Evolutionary conservation across 1,140 invertebrate species (phyloP), one percentile per base, ranked within the genome.

Genomic region (Drosophila athabasca): DNA sequence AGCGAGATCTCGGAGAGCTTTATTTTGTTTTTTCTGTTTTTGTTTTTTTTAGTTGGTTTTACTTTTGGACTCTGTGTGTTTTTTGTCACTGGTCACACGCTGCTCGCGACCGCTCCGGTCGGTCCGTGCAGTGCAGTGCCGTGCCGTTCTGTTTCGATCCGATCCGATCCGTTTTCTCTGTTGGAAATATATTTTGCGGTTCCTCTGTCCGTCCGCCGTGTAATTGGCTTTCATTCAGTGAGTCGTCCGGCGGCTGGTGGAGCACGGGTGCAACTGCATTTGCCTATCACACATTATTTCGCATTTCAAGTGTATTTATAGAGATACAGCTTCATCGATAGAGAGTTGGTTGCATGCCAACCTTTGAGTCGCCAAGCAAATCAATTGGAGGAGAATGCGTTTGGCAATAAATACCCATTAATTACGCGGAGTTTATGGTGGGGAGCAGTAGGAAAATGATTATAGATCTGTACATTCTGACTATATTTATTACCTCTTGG

Each of bases 341-440:
- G 65, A 52, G 70, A 82, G 54, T 74, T 77, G 82, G 73, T 83
- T 66, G 55, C 51, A 59, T 80, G 81, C 81, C 76, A 85, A 58
- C 43, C 31, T 51, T 53, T 39, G 57, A 55, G 53, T 22, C 52
- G 45, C 62, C 73, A 45, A 31, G 65, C 31, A 68, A 70, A 70
- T 70, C 29, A 69, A 70, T 41, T 13, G 67, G 48, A 46, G 1
- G 64, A 39, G 26, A 31, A 35, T 24, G 6, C 35, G 6, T 17
- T 31, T 22, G 19, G 29, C 24, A 13, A 50, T 19, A 19, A 51
- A 49, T 13, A 39, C 5, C 31, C 13, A 50, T 64, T 66, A 41
- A 17, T 7, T 9, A 22, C 24, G 31, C 24, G 44, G 8, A 62
- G 58, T 48, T 65, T 15, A 35, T 3, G 31, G 31, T 3, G 31